Evolutionary conservation across 1,140 invertebrate genomes (phyloP).

Genomic region (Drosophila teissieri): DNA sequence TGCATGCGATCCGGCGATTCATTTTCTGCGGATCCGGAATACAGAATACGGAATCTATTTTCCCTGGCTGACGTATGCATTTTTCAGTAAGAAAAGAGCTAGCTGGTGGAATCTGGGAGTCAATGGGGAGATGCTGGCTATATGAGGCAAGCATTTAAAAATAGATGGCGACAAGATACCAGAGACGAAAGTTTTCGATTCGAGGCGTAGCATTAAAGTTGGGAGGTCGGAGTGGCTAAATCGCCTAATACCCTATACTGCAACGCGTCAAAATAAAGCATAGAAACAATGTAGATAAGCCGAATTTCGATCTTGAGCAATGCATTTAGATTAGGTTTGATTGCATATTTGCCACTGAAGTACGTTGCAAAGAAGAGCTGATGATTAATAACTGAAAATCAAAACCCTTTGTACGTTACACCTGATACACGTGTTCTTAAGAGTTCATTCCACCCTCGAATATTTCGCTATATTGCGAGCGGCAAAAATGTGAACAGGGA

Average conservation of each 20-base stretch:
- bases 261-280: not conserved
- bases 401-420: not conserved
- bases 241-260: not conserved
- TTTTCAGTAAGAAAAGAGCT: not conserved
- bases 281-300: not conserved
- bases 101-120: not conserved
- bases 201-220: constrained; percentile 1
- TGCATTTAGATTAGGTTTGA: not conserved
- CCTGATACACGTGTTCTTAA: not conserved
- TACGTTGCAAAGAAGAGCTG: not conserved
- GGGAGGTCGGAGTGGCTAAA: not conserved
- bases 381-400: constrained; percentile 15
- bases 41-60: constrained; percentile 23
- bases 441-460: constrained; percentile 21
- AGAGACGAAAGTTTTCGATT: constrained; percentile 15
- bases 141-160: constrained; percentile 60
- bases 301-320: not conserved
- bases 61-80: constrained; percentile 37
- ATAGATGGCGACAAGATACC: constrained; percentile 56
- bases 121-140: not conserved
- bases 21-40: constrained; percentile 14
- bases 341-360: not conserved
- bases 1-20: no score
- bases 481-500: not conserved
- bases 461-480: not conserved